Evolutionary conservation across 2,888 invertebrate species (phyloP), one percentile per base, ranked within the genome.

Genomic region (Machimus rusticus): DNA sequence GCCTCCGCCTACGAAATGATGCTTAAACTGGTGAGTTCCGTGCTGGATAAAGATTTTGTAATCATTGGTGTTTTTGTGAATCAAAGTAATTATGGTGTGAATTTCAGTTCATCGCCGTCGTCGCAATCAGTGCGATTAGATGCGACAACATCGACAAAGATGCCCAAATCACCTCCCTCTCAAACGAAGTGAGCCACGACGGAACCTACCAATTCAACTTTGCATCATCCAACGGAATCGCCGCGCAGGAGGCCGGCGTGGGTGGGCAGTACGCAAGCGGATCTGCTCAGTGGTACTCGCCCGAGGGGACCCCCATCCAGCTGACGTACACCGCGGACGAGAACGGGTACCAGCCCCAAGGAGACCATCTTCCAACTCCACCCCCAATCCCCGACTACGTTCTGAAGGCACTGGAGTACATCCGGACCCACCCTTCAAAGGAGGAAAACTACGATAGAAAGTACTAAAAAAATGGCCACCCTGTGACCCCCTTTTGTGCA

Each of bases 161-260:
- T 86, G 88, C 88, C 9, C 88, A 88, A 39, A 88, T 88, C 37
- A 87, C 87, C 23, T 86, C 88, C n/a, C 66, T 84, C 23, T 74
- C 51, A 2, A 88, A 86, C 23, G 88, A 88, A 23, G 86, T 88
- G 4, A 88, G 86, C 82, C 86, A 87, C n/a, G 94, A 94, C 88
- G 91, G 93, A 28, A 90, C 91, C 81, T 95, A 92, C 91, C 86
- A 90, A 0, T 94, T 92, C 90, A 86, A 88, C 5, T 95, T 91
- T 90, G 92, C 94, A 89, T 95, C 95, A 89, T 93, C 93, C 19
- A 95, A 95, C 90, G 95, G 95, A 28, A 95, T 95, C 90, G 87
- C 91, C 0, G 94, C 91, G 5, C 93, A 94, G 89, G 95, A 95
- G 90, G 89, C 90, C 23, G 95, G 95, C 88, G 91, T 90, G 19